Evolutionary conservation across 2,113 vertebrate genomes (phyloP).

Genomic region (Egretta garzetta): DNA sequence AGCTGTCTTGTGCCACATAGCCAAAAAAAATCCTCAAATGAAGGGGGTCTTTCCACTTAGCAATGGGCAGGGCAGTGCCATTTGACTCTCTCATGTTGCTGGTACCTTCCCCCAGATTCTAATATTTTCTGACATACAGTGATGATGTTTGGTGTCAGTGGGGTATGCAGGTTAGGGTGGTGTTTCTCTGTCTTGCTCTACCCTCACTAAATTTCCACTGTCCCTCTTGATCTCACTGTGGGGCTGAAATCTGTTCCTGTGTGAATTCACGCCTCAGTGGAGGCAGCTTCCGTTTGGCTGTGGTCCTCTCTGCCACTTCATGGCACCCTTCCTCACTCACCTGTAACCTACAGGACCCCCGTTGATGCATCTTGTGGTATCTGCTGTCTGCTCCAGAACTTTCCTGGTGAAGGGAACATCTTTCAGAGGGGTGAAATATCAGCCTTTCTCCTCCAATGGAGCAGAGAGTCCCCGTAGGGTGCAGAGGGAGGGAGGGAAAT

Average conservation of each 20-base stretch:
- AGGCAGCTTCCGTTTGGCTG: neutral
- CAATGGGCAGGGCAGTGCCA: neutral
- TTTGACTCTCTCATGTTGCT: neutral
- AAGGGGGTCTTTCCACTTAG: neutral
- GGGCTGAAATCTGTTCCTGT: neutral
- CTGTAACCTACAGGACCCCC: neutral
- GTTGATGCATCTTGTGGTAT: neutral
- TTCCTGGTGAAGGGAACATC: neutral
- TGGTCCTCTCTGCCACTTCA: neutral
- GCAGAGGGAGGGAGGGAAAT: neutral
- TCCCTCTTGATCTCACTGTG: neutral
- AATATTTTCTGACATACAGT: fast-evolving
- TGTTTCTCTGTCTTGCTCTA: neutral
- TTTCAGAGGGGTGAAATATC: neutral
- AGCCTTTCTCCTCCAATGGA: neutral
- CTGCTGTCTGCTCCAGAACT: neutral
- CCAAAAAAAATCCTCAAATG: neutral
- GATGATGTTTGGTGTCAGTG: neutral
- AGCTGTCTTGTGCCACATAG: neutral
- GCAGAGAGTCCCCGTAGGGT: no score
- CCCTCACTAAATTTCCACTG: neutral
- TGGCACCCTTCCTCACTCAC: neutral
- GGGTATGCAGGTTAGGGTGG: neutral
- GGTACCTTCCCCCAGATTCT: neutral
- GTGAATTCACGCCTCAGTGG: neutral